A percentile compares a stretch with the other conserved stretches of the same genome.
Evolutionary conservation across 1,140 invertebrate species (phyloP).

Genomic region (Cotesia vestalis): DNA sequence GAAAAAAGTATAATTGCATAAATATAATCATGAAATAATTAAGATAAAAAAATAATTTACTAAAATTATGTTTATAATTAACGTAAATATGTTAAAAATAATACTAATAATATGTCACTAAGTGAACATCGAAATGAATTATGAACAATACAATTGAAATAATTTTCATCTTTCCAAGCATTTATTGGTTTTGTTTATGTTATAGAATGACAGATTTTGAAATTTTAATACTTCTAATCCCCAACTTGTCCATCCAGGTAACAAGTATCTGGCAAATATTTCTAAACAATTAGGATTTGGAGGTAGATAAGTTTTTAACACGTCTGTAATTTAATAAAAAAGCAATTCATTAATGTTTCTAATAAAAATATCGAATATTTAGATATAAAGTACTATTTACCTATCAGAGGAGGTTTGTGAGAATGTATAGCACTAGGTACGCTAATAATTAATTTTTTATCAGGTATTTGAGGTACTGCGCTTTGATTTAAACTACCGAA

Average conservation of each 20-base stretch:
- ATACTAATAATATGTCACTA: too few relatives aligned
- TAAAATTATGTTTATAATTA: too few relatives aligned
- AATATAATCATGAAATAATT: too few relatives aligned
- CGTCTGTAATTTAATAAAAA: conserved; percentile 67
- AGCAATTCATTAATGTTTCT: conserved; percentile 2
- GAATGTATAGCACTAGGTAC: conserved; percentile 92
- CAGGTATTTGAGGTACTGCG: conserved; percentile 56
- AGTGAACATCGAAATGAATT: too few relatives aligned
- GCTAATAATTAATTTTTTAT: conserved; percentile 77
- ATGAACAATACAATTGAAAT: too few relatives aligned
- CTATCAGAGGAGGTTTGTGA: conserved; percentile 83
- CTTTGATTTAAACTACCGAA: conserved; percentile 60
- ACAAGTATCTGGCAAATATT: conserved; percentile 87
- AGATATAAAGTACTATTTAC: conserved; percentile 48
- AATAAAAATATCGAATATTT: conserved; percentile 29
- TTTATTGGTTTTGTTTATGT: not conserved
- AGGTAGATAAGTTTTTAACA: conserved; percentile 71
- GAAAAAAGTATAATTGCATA: too few relatives aligned
- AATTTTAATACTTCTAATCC: conserved; percentile 87
- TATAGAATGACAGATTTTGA: conserved; percentile 64
- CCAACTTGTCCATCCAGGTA: conserved; percentile 83
- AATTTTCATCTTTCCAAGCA: too few relatives aligned
- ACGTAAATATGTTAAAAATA: too few relatives aligned
- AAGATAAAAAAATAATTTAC: too few relatives aligned
- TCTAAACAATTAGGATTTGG: conserved; percentile 77